These are phyloP conservation scores for Neodiprion pinetum DNA, from an alignment of 1,140 invertebrate genomes.

Conservation along the genomic window DNA sequence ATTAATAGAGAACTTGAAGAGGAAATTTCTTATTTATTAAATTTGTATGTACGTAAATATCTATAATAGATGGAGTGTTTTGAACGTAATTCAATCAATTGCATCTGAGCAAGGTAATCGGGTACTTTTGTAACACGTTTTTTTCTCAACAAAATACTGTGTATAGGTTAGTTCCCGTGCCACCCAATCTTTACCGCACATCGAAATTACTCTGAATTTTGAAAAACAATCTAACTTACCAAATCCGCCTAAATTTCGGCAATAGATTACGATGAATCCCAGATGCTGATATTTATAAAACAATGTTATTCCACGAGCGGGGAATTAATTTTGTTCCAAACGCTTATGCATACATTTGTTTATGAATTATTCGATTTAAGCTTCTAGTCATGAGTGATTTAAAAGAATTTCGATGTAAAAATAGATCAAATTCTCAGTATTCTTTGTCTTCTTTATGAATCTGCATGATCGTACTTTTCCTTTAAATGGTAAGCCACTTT, in stretches of 20 bases:
- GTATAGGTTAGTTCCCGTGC: slow-evolving; percentile 28
- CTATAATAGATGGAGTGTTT: slow-evolving; percentile 36
- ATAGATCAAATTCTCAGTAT: too few species aligned
- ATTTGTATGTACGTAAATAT: slow-evolving; percentile 36
- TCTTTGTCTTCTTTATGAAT: too few species aligned
- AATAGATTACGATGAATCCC: neutral
- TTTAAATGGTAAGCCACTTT: too few species aligned
- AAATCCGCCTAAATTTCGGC: neutral
- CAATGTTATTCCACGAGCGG: neutral
- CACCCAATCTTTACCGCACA: neutral
- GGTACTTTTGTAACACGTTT: slow-evolving; percentile 13
- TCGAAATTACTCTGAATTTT: neutral
- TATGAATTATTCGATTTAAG: too few species aligned
- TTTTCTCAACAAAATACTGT: neutral
- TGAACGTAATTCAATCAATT: slow-evolving; percentile 29
- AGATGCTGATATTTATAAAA: neutral
- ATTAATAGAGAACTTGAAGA: slow-evolving; percentile 29
- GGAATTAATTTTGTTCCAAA: neutral
- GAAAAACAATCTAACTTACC: neutral
- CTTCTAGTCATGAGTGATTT: too few species aligned
- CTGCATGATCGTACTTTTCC: too few species aligned
- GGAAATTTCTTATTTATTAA: slow-evolving; percentile 41
- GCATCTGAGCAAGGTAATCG: slow-evolving; percentile 34
- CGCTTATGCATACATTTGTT: neutral
- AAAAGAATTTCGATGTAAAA: too few species aligned